Conservation (phyloP, 2,113 vertebrate genomes). For the Charadrius vociferus region DNA sequence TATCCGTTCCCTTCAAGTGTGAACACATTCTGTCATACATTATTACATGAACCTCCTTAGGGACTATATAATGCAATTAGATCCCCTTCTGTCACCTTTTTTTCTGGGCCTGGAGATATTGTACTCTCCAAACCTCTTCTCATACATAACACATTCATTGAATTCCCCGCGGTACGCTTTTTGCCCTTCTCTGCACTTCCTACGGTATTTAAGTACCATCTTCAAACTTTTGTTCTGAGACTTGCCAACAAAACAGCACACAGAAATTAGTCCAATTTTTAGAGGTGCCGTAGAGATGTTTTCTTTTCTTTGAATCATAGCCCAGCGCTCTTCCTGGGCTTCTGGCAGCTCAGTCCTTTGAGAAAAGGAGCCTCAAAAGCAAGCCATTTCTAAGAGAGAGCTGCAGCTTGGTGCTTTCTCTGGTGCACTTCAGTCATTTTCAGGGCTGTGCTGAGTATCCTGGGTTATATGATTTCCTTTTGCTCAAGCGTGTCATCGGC, state of each 20-base stretch:
- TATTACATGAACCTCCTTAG: neutral
- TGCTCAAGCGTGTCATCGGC: neutral
- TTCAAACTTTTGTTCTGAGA: neutral
- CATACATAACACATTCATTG: neutral
- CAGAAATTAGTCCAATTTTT: neutral
- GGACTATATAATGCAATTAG: neutral
- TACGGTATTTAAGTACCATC: neutral
- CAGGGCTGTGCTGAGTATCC: neutral
- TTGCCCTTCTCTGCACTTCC: neutral
- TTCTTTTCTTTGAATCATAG: neutral
- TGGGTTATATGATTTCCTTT: neutral
- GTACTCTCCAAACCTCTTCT: neutral
- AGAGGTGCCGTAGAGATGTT: neutral
- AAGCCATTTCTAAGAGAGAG: neutral
- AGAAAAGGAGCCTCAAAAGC: neutral
- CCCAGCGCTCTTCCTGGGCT: neutral
- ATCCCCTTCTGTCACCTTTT: neutral
- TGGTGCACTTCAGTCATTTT: neutral
- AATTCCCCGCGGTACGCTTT: neutral
- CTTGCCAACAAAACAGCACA: neutral
- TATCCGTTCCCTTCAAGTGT: neutral
- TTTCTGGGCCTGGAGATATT: neutral
- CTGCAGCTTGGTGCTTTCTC: neutral
- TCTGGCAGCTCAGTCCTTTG: neutral
- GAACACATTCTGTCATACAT: neutral